Evolutionary conservation across 1,140 invertebrate species (phyloP).

Genomic region (Drosophila ficusphila): DNA sequence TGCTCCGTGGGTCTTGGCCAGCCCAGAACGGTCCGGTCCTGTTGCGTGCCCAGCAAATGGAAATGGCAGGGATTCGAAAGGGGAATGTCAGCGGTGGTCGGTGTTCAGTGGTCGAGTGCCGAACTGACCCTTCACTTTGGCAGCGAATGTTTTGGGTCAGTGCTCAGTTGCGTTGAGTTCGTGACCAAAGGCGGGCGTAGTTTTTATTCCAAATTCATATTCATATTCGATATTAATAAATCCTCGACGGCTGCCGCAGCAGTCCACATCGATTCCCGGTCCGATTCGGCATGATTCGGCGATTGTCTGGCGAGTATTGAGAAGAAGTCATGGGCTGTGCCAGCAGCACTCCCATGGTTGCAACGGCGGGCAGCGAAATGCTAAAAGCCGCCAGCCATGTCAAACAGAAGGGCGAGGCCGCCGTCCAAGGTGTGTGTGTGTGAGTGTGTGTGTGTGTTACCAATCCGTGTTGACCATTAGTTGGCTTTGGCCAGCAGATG

Average conservation of each 20-base stretch:
- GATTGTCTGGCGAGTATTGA: slow-evolving; percentile 34
- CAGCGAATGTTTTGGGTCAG: slow-evolving; percentile 66
- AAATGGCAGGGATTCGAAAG: slow-evolving; percentile 17
- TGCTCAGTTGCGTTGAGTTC: slow-evolving; percentile 78
- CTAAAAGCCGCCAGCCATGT: slow-evolving; percentile 81
- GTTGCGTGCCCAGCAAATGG: slow-evolving; percentile 66
- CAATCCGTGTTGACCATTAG: slow-evolving; percentile 13
- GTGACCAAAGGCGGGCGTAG: slow-evolving; percentile 73
- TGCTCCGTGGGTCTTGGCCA: slow-evolving; percentile 2
- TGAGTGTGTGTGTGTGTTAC: slow-evolving; percentile 25
- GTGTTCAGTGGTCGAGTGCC: slow-evolving; percentile 14
- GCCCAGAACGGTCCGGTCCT: slow-evolving; percentile 49
- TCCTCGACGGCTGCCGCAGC: slow-evolving; percentile 19
- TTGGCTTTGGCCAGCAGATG: slow-evolving; percentile 36
- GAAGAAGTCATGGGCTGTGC: slow-evolving; percentile 78
- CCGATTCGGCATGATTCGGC: slow-evolving; percentile 50
- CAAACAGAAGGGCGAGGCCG: slow-evolving; percentile 73
- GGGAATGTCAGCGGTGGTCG: slow-evolving; percentile 2
- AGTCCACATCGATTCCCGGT: slow-evolving; percentile 19
- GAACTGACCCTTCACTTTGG: slow-evolving; percentile 68
- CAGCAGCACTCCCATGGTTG: slow-evolving; percentile 82
- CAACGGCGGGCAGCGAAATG: slow-evolving; percentile 81
- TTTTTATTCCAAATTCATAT: slow-evolving; percentile 43
- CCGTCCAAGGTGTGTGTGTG: slow-evolving; percentile 67
- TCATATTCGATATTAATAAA: slow-evolving; percentile 58